A percentile compares a stretch with the other conserved stretches of the same genome.
phyloP scores from a whole-genome alignment of 2,888 invertebrate genomes.

The Imbricaverruca yamaguchii region DNA sequence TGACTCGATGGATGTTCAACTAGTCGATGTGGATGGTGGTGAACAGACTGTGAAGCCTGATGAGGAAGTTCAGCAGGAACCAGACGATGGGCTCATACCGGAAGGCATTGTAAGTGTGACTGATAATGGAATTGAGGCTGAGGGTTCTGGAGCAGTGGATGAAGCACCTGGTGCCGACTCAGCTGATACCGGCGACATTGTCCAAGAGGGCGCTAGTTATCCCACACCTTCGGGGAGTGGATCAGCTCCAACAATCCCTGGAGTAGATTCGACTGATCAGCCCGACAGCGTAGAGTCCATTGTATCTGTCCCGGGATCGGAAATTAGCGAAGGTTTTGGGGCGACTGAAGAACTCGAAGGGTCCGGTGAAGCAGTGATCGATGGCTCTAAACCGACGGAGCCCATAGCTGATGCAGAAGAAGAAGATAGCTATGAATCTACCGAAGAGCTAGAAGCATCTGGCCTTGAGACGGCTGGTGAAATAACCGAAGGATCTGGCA shows the following conservation, averaged over 20 bases:
- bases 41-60: neutral
- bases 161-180: no score
- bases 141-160: no score
- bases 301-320: neutral
- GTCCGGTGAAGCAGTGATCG: neutral
- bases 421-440: neutral
- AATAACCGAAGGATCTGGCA: neutral
- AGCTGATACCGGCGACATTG: no score
- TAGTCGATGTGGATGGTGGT: neutral
- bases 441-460: neutral
- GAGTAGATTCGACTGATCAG: no score
- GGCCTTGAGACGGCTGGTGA: neutral
- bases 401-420: neutral
- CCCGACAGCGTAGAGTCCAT: neutral
- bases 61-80: neutral
- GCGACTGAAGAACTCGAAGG: neutral
- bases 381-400: neutral
- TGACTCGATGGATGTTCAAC: neutral
- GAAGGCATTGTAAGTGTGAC: neutral
- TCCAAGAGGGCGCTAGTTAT: no score
- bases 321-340: neutral
- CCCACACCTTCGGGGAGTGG: no score
- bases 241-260: neutral
- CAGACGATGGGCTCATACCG: neutral
- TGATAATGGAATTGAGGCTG: no score